A percentile compares a stretch with the other conserved stretches of the same genome.
Conservation (phyloP, 1,140 invertebrate genomes). For the Batillaria attramentaria region DNA sequence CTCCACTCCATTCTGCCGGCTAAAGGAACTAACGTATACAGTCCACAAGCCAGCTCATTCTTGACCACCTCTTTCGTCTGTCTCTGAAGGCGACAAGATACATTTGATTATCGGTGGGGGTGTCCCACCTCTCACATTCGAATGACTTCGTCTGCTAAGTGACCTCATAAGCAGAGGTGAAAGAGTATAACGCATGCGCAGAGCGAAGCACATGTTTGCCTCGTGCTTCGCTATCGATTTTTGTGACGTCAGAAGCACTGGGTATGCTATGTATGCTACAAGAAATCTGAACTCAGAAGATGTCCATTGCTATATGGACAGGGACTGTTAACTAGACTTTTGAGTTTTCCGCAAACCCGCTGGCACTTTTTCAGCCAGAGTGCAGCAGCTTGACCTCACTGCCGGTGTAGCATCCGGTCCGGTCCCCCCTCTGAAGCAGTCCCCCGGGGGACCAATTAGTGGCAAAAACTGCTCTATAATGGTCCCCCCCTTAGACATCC, state of each 20-base stretch:
- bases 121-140: slow-evolving; percentile 25
- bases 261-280: too few relatives aligned
- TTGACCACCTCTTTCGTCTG: slow-evolving; percentile 21
- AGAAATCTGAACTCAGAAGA: too few relatives aligned
- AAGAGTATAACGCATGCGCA: slow-evolving; percentile 43
- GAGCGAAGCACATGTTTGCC: slow-evolving; percentile 13
- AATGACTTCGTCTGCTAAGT: slow-evolving; percentile 23
- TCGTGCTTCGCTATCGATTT: slow-evolving; percentile 11
- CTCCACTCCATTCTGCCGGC: slow-evolving; percentile 34
- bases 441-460: too few relatives aligned
- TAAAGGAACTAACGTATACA: slow-evolving; percentile 35
- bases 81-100: slow-evolving; percentile 25
- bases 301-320: too few relatives aligned
- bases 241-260: slow-evolving; percentile 24
- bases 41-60: slow-evolving; percentile 29
- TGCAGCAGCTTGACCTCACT: too few relatives aligned
- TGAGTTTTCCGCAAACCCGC: too few relatives aligned
- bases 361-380: too few relatives aligned
- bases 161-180: slow-evolving; percentile 36
- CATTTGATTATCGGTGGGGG: slow-evolving; percentile 22
- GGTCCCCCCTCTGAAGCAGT: too few relatives aligned
- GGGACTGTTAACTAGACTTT: too few relatives aligned
- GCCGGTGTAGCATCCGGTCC: too few relatives aligned
- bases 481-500: too few relatives aligned
- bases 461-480: too few relatives aligned